Evolutionary conservation across 2,888 invertebrate species (phyloP).

Genomic region (Drosophila hamatofila): DNA sequence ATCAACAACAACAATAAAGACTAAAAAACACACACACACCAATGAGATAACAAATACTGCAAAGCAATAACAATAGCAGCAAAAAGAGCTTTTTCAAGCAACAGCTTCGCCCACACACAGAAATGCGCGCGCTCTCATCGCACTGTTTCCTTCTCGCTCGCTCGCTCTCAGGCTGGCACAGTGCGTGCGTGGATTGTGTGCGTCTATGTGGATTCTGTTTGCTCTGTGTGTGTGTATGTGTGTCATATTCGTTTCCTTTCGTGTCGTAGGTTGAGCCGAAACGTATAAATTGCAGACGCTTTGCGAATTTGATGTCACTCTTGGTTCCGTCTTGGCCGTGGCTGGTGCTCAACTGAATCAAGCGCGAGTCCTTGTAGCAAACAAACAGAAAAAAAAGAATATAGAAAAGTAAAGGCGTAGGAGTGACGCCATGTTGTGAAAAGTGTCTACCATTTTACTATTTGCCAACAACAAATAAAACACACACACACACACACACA

Average conservation of each 20-base stretch:
- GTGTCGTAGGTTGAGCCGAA: slow-evolving; percentile 18
- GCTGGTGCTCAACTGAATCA: slow-evolving; percentile 39
- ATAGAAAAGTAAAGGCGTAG: slow-evolving; percentile 55
- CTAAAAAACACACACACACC: background rate
- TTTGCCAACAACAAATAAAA: slow-evolving; percentile 39
- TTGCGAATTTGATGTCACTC: slow-evolving; percentile 64
- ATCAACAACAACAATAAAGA: slow-evolving; percentile 2
- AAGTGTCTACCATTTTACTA: slow-evolving; percentile 69
- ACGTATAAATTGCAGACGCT: slow-evolving; percentile 60
- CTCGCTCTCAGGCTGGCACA: background rate
- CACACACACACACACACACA: background rate
- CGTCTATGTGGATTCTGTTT: slow-evolving; percentile 10
- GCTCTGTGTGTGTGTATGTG: background rate
- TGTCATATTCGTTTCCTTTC: slow-evolving; percentile 30
- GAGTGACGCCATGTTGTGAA: slow-evolving; percentile 79
- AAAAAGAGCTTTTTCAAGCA: slow-evolving; percentile 50
- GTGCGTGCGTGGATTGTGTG: slow-evolving; percentile 10
- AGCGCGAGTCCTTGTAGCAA: slow-evolving; percentile 37
- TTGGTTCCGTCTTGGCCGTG: slow-evolving; percentile 69
- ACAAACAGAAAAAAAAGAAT: slow-evolving; percentile 4
- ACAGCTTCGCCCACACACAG: slow-evolving; percentile 49
- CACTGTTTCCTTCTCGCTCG: background rate
- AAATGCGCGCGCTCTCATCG: slow-evolving; percentile 4
- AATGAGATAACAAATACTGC: background rate
- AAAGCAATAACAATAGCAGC: slow-evolving; percentile 25